These are phyloP conservation scores for Panthera tigris DNA, from an alignment of 2,113 vertebrate genomes.

Conservation along the genomic window DNA sequence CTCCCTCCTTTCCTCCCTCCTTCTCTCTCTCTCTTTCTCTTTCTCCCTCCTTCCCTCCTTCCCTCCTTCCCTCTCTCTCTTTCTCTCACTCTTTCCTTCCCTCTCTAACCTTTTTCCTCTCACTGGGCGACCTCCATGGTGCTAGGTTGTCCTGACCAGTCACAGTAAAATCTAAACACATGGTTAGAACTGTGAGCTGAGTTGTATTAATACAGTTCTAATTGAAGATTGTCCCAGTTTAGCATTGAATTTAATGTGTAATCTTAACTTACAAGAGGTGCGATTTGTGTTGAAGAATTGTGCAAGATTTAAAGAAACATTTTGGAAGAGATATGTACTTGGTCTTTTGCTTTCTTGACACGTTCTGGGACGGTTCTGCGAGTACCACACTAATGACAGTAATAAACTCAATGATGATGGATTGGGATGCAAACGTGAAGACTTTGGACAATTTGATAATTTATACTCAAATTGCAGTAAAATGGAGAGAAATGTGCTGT, in stretches of 20 bases:
- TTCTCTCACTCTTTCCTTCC: no score
- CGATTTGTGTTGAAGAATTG: neutral
- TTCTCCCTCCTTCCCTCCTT: no score
- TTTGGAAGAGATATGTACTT: neutral
- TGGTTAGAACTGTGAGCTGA: no score
- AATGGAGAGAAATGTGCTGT: neutral
- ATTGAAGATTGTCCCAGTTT: neutral
- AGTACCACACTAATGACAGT: neutral
- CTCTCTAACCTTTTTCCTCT: neutral
- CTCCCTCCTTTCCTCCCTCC: no score
- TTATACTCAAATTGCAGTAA: neutral
- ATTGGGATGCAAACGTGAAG: neutral
- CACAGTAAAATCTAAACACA: neutral
- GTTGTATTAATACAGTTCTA: neutral
- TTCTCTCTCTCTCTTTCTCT: no score
- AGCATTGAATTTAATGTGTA: neutral
- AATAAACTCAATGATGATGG: neutral
- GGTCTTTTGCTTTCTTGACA: neutral
- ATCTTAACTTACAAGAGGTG: neutral
- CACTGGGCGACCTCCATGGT: rapidly evolving
- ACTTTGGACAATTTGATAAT: neutral
- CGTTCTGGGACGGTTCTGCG: neutral
- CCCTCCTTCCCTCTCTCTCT: no score
- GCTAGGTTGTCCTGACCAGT: neutral
- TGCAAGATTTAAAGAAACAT: neutral